These are phyloP conservation scores for Lasioglossum baleicum DNA, from an alignment of 1,140 invertebrate species.

Conservation along the genomic window DNA sequence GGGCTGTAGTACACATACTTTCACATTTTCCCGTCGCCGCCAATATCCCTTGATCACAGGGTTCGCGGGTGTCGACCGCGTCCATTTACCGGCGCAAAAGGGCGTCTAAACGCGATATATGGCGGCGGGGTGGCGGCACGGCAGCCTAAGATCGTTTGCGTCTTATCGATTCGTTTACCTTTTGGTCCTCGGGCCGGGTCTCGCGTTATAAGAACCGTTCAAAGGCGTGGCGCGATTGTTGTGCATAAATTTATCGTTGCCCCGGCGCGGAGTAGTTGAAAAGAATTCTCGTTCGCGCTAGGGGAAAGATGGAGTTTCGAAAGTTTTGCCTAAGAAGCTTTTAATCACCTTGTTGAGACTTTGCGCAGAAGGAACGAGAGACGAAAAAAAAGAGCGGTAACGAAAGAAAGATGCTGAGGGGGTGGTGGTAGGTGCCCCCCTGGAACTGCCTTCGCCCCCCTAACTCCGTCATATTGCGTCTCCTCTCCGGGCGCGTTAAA, in stretches of 20 bases:
- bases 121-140: not conserved
- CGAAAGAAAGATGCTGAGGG: not conserved
- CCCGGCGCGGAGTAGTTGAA: not conserved
- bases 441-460: no score
- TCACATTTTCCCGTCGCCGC: no score
- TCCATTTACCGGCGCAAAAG: not conserved
- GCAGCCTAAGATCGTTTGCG: not conserved
- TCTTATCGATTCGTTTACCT: not conserved
- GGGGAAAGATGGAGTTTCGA: constrained; percentile 3
- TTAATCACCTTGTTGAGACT: constrained; percentile 37
- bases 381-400: not conserved
- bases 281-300: not conserved
- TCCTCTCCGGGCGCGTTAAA: not conserved
- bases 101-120: not conserved
- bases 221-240: constrained; percentile 23
- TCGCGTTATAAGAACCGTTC: not conserved
- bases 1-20: no score
- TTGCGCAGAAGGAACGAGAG: not conserved
- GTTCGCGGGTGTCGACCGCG: not conserved
- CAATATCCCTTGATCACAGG: no score
- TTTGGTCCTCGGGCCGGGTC: not conserved
- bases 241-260: constrained; percentile 17
- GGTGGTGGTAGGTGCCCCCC: not conserved
- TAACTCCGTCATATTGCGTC: constrained; percentile 31
- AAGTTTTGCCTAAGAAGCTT: constrained; percentile 35